Evolutionary conservation across 2,797 vertebrate species (phyloP), one percentile per base, ranked within the genome.

Genomic region (Chaetophractus vellerosus): DNA sequence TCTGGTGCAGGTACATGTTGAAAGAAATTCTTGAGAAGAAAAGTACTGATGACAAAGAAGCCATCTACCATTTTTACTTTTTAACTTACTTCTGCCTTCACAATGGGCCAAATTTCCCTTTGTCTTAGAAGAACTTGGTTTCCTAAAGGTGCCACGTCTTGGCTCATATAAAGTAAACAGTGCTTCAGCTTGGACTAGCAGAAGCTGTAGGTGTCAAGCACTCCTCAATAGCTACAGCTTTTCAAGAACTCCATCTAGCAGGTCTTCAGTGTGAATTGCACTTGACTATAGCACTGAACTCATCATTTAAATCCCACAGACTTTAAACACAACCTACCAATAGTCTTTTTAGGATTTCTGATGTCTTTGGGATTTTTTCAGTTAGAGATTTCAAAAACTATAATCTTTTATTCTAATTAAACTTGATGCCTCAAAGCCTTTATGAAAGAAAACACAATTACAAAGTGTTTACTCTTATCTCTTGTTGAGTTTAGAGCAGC

Each of bases 331-430:
- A 71, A 33, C 18, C 33, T 26, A 41, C 50, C 2, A 63, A 8
- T 33, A 71, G 26, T 52, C 55, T 71, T 41, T 63, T 26, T 38
- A 52, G 74, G n/a, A 71, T 41, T 63, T 26, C 74, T 50, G 28
- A n/a, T 33, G 61, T 79, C 71, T 86, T 50, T 26, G 26, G 52
- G 21, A 71, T 86, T 79, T 86, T 86, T 86, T 79, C 71, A 86
- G 61, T 38, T 50, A 57, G 76, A 92, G 52, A 71, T 38, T 86
- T 86, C 21, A 79, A 86, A 79, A 72, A 78, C 15, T 59, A 38
- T 59, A 50, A 3, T 71, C 71, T 79, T 41, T 7, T 61, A 79
- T 71, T 86, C n/a, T 59, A 86, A 71, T 86, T 79, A 50, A 86
- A 92, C n/a, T 45, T 24, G 61, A 6, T 26, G 28, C 86, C 26